A percentile compares a stretch with the other conserved stretches of the same genome.
phyloP scores from a whole-genome alignment of 2,797 vertebrate species.

The Nothura maculosa region DNA sequence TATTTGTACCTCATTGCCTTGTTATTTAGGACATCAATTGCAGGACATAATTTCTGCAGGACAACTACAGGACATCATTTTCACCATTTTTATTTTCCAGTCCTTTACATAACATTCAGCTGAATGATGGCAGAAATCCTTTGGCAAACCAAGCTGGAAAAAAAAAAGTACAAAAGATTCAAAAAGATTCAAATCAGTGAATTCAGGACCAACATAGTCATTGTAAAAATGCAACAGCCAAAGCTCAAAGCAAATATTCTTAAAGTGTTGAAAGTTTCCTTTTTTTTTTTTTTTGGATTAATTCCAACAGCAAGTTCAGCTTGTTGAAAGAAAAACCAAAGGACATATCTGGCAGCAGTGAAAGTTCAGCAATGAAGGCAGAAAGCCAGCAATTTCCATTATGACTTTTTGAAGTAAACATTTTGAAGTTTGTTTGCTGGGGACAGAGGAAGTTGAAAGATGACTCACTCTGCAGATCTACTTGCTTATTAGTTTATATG shows the following conservation, averaged over 20 bases:
- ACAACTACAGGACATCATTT: neutral
- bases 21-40: neutral
- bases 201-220: neutral
- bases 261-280: neutral
- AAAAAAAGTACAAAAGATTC: neutral
- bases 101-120: neutral
- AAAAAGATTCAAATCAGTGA: neutral
- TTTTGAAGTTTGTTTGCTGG: neutral
- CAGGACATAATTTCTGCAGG: neutral
- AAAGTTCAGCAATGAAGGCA: neutral
- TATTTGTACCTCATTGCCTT: neutral
- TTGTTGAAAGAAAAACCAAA: neutral
- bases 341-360: neutral
- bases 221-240: neutral
- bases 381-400: neutral
- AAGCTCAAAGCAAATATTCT: neutral
- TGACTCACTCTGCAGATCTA: neutral
- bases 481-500: neutral
- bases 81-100: neutral
- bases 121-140: neutral
- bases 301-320: neutral
- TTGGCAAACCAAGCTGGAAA: neutral
- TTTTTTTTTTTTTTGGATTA: neutral
- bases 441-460: neutral
- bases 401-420: neutral